A percentile compares a stretch with the other conserved stretches of the same genome.
Evolutionary conservation across 2,113 vertebrate species (phyloP).

Genomic region (Thunnus maccoyii): DNA sequence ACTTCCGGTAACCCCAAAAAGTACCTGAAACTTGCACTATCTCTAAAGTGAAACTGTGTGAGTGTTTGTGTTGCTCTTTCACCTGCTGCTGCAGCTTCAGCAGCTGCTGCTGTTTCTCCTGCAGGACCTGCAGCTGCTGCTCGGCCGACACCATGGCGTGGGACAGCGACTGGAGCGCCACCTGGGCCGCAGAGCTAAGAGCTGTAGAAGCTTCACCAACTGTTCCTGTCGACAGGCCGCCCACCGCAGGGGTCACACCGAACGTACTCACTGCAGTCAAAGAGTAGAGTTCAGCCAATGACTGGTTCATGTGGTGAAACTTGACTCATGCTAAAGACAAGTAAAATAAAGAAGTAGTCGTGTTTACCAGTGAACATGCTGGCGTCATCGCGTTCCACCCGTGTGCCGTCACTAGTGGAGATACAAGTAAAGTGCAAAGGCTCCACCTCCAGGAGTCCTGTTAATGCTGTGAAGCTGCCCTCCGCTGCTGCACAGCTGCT

Average conservation of each 20-base stretch:
- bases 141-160: slow-evolving; percentile 99
- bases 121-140: slow-evolving; percentile 99
- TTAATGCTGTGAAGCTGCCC: slow-evolving; percentile 98
- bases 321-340: too few species aligned
- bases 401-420: slow-evolving; percentile 98
- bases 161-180: slow-evolving; percentile 98
- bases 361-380: slow-evolving; percentile 99
- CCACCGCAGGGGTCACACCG: slow-evolving; percentile 95
- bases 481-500: slow-evolving; percentile 95
- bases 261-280: slow-evolving; percentile 93
- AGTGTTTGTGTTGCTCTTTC: slow-evolving; percentile 42
- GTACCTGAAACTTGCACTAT: too few species aligned
- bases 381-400: slow-evolving; percentile 99
- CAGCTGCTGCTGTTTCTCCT: slow-evolving; percentile 99
- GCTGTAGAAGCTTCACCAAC: slow-evolving; percentile 98
- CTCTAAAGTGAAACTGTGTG: not conserved
- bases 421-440: slow-evolving; percentile 98
- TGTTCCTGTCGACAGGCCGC: slow-evolving; percentile 92
- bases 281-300: not conserved
- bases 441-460: slow-evolving; percentile 97
- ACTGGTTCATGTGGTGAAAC: not conserved
- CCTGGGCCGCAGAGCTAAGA: slow-evolving; percentile 98
- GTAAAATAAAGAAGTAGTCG: not conserved
- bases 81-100: slow-evolving; percentile 99
- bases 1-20: too few species aligned